Evolutionary conservation across 1,140 invertebrate genomes (phyloP).

Genomic region (Adelges cooleyi): DNA sequence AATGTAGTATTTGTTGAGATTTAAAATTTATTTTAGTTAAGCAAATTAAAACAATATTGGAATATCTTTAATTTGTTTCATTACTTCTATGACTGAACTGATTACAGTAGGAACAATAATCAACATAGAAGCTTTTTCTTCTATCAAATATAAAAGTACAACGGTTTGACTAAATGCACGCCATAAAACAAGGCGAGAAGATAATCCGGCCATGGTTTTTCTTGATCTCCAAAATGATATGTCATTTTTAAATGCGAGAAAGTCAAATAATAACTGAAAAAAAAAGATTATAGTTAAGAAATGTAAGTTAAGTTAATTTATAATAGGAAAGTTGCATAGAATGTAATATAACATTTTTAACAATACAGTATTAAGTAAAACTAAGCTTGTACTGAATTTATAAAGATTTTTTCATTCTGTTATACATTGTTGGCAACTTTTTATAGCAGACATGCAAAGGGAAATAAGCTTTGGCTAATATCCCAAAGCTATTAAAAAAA

Average conservation of each 20-base stretch:
- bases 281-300: conserved; percentile 32
- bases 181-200: conserved; percentile 80
- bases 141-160: conserved; percentile 87
- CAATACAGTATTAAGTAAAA: too few species aligned
- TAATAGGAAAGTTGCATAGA: too few species aligned
- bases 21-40: background rate
- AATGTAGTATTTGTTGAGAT: background rate
- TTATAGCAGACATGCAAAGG: too few species aligned
- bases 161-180: conserved; percentile 82
- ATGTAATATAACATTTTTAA: too few species aligned
- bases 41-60: too few species aligned
- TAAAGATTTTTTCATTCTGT: too few species aligned
- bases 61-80: conserved; percentile 28
- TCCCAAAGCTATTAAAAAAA: too few species aligned
- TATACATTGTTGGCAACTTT: too few species aligned
- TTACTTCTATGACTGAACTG: conserved; percentile 74
- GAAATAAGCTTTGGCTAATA: too few species aligned
- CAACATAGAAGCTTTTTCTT: conserved; percentile 83
- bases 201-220: conserved; percentile 76
- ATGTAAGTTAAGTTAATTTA: too few species aligned
- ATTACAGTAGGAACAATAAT: conserved; percentile 79
- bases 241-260: conserved; percentile 96
- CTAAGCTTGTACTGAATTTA: too few species aligned
- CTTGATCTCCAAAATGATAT: conserved; percentile 85
- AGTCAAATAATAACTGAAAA: conserved; percentile 84